Percentiles rank a stretch among this genome's conserved stretches.
Evolutionary conservation across 2,113 vertebrate genomes (phyloP).

Genomic region (Ornithorhynchus anatinus): DNA sequence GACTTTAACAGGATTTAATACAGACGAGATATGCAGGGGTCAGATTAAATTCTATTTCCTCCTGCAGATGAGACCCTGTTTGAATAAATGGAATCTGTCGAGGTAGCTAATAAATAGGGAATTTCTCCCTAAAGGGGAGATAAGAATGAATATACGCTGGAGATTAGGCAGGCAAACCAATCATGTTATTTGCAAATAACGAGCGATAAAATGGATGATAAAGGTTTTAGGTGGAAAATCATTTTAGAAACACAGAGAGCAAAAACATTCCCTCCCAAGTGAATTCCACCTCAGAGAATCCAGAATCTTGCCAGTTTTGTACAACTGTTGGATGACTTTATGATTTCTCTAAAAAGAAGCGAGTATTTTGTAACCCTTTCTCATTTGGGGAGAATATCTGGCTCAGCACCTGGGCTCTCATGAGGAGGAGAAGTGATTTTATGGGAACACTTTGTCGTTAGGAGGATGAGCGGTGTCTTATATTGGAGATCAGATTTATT

Average conservation of each 20-base stretch:
- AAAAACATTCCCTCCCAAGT: background rate
- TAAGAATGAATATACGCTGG: background rate
- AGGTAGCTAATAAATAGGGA: background rate
- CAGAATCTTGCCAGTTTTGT: background rate
- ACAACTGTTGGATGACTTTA: background rate
- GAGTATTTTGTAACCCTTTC: background rate
- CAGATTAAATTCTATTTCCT: background rate
- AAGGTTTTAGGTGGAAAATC: background rate
- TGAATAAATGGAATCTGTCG: background rate
- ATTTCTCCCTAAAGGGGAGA: background rate
- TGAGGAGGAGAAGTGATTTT: background rate
- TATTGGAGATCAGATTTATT: background rate
- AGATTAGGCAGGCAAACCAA: background rate
- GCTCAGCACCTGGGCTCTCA: background rate
- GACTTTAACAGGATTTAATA: background rate
- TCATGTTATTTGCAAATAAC: background rate
- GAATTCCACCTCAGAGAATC: background rate
- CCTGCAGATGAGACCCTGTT: background rate
- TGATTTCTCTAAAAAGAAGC: background rate
- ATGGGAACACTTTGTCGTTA: background rate
- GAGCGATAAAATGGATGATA: background rate
- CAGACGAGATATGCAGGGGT: background rate
- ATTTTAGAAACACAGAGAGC: background rate
- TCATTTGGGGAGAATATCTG: background rate
- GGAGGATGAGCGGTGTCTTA: background rate